Base-by-base conservation (phyloP, 2,888 invertebrate species). In the Phania funesta region DNA sequence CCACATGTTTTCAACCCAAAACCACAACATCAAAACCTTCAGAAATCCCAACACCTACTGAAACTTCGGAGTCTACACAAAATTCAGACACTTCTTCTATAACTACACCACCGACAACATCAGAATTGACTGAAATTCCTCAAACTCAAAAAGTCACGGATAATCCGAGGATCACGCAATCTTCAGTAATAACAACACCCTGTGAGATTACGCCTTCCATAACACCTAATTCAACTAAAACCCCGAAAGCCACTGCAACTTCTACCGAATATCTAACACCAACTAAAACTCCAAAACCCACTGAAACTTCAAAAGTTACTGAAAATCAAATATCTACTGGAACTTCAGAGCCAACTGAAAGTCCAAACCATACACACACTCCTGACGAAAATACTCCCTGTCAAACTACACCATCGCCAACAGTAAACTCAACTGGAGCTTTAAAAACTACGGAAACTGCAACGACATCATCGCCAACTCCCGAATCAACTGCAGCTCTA, bases 241-340 rank as follows among this genome's bases (percentile, higher is more conserved):
- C 56, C 7, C 22, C 56, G 3, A 11, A 38, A 7, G 1, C 44
- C 1, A 22, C 44, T 1, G 44, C 16, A 20, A 18, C 64, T 6
- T 18, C 22, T 1, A 48, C n/a, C 80, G 80, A 83, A 71, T 62
- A 52, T 11, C 38, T 58, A 56, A 75, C 60, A 74, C 81, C 84
- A 78, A 50, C 50, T 6, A 13, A 46, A 18, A 32, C 20, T 38
- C 32, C 35, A 1, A 16, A 44, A n/a, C 9, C 62, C 1, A 62
- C 29, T 1, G 50, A 32, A 58, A 65, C 46, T n/a, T 3, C n/a
- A 5, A 29, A 20, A 32, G 16, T 13, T 38, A n/a, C n/a, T n/a
- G n/a, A n/a, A n/a, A n/a, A n/a, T n/a, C n/a, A n/a, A n/a, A n/a
- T n/a, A n/a, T 38, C 46, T 20, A 13, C 35, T 9, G 6, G 0